Conservation (phyloP, 2,888 invertebrate species). For the Microplitis manilae region DNA sequence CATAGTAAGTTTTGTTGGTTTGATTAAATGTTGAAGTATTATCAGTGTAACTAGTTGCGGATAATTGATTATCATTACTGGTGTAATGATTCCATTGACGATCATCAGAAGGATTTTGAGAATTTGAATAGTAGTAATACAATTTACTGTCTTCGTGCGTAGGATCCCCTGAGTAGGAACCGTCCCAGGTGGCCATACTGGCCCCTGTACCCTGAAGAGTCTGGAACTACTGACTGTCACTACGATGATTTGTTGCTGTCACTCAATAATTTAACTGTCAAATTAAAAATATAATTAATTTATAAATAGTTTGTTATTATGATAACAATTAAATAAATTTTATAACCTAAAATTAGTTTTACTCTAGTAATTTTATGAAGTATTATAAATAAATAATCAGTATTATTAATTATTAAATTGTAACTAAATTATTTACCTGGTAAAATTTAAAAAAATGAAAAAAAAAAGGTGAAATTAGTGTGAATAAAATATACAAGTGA, state of each 20-base stretch:
- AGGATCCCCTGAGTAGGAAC: constrained; percentile 60
- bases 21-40: background rate
- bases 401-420: too few species aligned
- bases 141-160: constrained; percentile 56
- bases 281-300: background rate
- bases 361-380: too few species aligned
- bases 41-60: background rate
- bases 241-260: background rate
- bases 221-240: background rate
- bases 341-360: background rate
- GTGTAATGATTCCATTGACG: background rate
- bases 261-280: background rate
- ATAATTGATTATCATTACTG: background rate
- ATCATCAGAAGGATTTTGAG: background rate
- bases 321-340: background rate
- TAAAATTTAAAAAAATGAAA: too few species aligned
- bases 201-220: constrained; percentile 27
- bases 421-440: too few species aligned
- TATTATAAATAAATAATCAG: too few species aligned
- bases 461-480: too few species aligned
- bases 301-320: background rate
- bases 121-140: background rate
- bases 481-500: too few species aligned
- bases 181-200: constrained; percentile 68
- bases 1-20: background rate